Base-by-base conservation (phyloP, 2,888 invertebrate genomes). In the Drosophila cognata region DNA sequence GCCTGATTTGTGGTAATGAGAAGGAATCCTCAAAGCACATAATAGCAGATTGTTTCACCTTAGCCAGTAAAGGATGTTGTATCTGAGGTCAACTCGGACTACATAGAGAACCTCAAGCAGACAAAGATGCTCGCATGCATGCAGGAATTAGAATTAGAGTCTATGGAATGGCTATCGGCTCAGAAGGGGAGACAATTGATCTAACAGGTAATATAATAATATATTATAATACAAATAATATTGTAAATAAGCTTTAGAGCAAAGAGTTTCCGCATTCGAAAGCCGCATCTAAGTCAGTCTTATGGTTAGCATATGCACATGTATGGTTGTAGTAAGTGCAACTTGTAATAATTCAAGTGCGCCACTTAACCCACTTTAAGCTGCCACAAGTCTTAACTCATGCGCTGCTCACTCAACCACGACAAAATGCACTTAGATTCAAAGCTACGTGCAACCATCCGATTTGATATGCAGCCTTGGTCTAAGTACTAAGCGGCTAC, bases 401-500 rank as follows among this genome's bases (percentile, higher is more conserved):
- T 41, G 55, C 21, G 16, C 41, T 41, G 31, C 41, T 35, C 28
- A 65, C 18, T 33, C 13, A 31, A 16, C 25, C 18, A 29, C 18
- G 3, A 16, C 18, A 25, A 36, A 25, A 25, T 36, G 11, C 4
- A 36, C 36, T 43, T 2, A 21, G 43, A 55, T 18, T 11, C 28
- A 36, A 18, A 28, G 25, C 36, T 18, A 25, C 25, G 3, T 53
- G 35, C 16, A 25, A 11, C 25, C 36, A 13, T 56, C 31, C 43
- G 31, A 48, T 33, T 41, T 33, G 38, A 59, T 41, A 50, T 25
- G 29, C 46, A 16, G 29, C 31, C 51, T 51, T 38, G 68, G 51
- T 31, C 35, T 25, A 41, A 51, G 43, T 21, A 18, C 25, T 64
- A 55, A 41, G 56, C 41, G 28, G 43, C 25, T 21, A 38, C 7